Base-by-base conservation (phyloP, 2,797 vertebrate species). In the Enteromius argenteus region DNA sequence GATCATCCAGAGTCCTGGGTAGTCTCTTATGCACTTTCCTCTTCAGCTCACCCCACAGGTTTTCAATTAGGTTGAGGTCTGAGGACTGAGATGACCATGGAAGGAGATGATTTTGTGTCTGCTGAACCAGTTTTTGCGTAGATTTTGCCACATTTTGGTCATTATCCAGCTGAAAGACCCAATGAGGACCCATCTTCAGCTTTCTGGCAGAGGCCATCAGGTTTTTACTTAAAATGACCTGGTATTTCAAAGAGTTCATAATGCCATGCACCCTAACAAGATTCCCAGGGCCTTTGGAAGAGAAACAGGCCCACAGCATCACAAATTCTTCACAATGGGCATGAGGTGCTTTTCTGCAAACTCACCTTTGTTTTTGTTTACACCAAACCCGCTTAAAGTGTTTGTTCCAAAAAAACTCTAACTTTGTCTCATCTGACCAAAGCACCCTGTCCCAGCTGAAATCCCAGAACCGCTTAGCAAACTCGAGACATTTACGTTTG, bases 401-500 rank as follows among this genome's bases (percentile, higher is more conserved):
- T 68, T 68, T 68, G 66, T 37, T 68, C 30, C 30, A 14, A 67
- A 67, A 37, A 37, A 37, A 6, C 37, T 37, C 6, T 37, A 37
- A 37, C 37, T 39, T 39, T 39, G 37, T 39, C 44, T 44, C 11
- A 32, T 67, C 64, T 67, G 64, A 35, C 64, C 27, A 35, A 35
- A 67, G 13, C 64, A 67, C 30, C 35, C 7, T 39, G 37, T 39
- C n/a, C 71, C 44, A 51, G 44, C 17, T 49, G 13, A 73, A 74
- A 14, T 74, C 44, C 42, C 42, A 74, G 71, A 51, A 30, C 44
- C 9, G 42, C 44, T 46, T 72, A 44, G 69, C 69, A 49, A 73
- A 73, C 69, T 73, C 69, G 8, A 21, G 51, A 56, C 0, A 0
- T 56, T 21, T 21, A 56, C 19, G 11, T 44, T 44, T 44, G 44